Percentiles rank a stretch among this genome's conserved stretches.
phyloP scores from a whole-genome alignment of 2,888 invertebrate genomes.

The Chrysomela aeneicollis region DNA sequence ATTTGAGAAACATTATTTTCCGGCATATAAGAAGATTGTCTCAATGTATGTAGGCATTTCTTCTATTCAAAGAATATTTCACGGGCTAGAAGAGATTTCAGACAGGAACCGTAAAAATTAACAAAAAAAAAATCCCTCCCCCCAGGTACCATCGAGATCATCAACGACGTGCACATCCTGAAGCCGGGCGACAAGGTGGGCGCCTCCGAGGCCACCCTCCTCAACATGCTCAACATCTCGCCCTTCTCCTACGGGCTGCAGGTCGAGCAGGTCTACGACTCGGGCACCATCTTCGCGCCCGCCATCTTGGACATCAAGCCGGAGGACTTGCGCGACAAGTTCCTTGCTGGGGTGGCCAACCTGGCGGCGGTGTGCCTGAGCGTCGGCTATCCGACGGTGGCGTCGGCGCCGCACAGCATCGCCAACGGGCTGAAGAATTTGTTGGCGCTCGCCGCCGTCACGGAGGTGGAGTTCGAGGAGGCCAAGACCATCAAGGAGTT shows the following conservation, averaged over 20 bases:
- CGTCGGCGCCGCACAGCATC: conserved; percentile 97
- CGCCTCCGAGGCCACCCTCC: conserved; percentile 96
- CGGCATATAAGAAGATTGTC: too few relatives aligned
- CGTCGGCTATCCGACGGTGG: conserved; percentile 95
- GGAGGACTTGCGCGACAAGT: conserved; percentile 90
- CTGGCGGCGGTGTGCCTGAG: conserved; percentile 92
- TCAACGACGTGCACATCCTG: conserved; percentile 91
- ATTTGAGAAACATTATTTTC: too few relatives aligned
- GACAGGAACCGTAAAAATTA: too few relatives aligned
- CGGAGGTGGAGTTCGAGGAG: conserved; percentile 95
- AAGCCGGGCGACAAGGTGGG: conserved; percentile 98
- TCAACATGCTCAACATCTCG: conserved; percentile 99
- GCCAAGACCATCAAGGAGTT: conserved; percentile 92
- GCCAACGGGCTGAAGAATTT: conserved; percentile 98
- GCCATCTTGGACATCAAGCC: conserved; percentile 98
- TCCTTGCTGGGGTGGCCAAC: conserved; percentile 93
- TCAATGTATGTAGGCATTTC: too few relatives aligned
- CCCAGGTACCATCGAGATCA: conserved; percentile 94
- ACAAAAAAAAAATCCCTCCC: background rate
- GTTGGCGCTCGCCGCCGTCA: conserved; percentile 94
- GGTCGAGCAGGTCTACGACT: conserved; percentile 97
- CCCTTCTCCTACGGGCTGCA: conserved; percentile 98
- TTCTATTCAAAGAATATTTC: too few relatives aligned
- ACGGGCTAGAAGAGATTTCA: too few relatives aligned
- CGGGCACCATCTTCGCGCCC: conserved; percentile 97